Percentiles rank a stretch among this genome's conserved stretches.
Evolutionary conservation across 2,888 invertebrate species (phyloP).

Genomic region (Asteroscopus sphinx): DNA sequence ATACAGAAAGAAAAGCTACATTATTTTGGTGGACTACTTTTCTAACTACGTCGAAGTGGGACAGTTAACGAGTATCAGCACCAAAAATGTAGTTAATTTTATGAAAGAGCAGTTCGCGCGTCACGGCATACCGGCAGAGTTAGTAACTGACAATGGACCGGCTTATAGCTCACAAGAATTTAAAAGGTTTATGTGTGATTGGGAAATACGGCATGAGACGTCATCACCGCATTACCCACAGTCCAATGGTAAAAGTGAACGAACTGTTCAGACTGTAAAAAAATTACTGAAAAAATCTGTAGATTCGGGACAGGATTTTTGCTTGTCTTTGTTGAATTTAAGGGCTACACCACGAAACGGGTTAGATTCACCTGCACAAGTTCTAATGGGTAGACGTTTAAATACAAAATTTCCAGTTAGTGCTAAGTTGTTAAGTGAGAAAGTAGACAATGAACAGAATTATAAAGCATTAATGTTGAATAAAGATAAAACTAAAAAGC

Average conservation of each 20-base stretch:
- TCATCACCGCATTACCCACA: conserved; percentile 6
- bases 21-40: too few species aligned
- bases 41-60: too few species aligned
- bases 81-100: too few species aligned
- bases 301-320: conserved; percentile 2
- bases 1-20: too few species aligned
- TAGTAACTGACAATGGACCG: background rate
- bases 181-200: background rate
- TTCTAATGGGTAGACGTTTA: too few species aligned
- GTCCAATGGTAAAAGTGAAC: conserved; percentile 7
- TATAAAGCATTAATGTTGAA: background rate
- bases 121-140: too few species aligned
- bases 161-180: conserved; percentile 1
- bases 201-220: conserved; percentile 5
- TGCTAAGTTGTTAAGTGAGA: background rate
- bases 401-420: conserved; percentile 2
- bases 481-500: background rate
- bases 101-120: too few species aligned
- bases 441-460: conserved; percentile 6
- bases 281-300: conserved; percentile 1
- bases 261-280: conserved; percentile 6
- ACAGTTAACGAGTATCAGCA: too few species aligned
- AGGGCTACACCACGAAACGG: too few species aligned
- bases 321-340: too few species aligned
- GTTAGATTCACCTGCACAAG: too few species aligned